A percentile compares a stretch with the other conserved stretches of the same genome.
phyloP scores from a whole-genome alignment of 2,888 invertebrate species.

The Thumatha senex region DNA sequence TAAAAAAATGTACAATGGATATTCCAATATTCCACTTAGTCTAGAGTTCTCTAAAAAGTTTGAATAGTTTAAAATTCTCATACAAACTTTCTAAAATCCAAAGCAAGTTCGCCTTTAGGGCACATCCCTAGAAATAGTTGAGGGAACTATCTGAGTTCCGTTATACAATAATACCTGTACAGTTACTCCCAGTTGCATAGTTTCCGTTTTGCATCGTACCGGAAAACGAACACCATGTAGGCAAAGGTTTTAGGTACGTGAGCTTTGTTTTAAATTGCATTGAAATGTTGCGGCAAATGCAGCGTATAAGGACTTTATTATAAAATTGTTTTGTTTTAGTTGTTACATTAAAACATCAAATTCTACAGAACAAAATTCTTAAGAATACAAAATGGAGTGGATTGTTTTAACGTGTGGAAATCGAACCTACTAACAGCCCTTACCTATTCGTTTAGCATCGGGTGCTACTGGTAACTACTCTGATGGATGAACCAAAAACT shows the following conservation, averaged over 20 bases:
- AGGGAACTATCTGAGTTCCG: constrained; percentile 18
- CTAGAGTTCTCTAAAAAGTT: constrained; percentile 5
- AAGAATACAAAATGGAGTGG: no score
- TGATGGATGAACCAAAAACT: no score
- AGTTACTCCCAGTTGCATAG: constrained; percentile 17
- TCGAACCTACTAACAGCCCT: no score
- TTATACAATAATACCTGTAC: constrained; percentile 20
- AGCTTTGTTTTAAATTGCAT: constrained; percentile 2
- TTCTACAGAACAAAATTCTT: no score
- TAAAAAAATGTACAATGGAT: neutral
- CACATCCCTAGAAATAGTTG: constrained; percentile 23
- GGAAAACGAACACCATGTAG: constrained; percentile 23
- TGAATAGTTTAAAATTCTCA: constrained; percentile 3
- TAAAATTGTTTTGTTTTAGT: no score
- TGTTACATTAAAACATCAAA: no score
- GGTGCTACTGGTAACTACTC: no score
- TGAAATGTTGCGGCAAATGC: no score
- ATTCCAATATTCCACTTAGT: neutral
- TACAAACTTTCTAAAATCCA: neutral
- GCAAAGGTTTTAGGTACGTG: constrained; percentile 1
- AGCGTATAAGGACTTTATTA: no score
- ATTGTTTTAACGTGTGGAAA: no score
- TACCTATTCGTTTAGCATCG: no score
- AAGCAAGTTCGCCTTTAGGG: constrained; percentile 10
- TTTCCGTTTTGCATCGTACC: constrained; percentile 25